These are phyloP conservation scores for Pardosa pseudoannulata DNA, from an alignment of 2,888 invertebrate genomes.

Conservation along the genomic window DNA sequence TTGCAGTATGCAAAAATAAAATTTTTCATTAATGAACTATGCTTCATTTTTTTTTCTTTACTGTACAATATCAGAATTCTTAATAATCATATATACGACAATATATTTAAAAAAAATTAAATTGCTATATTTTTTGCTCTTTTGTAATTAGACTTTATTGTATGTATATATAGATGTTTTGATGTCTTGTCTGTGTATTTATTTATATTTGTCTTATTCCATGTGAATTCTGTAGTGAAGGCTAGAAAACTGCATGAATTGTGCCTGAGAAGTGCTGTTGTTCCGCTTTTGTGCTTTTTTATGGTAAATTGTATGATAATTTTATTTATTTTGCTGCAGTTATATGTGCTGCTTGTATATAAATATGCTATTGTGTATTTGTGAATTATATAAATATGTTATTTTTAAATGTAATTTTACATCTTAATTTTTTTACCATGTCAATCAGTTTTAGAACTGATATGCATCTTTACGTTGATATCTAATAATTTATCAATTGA, in stretches of 20 bases:
- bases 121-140: not conserved
- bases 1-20: no score
- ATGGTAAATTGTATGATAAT: constrained; percentile 35
- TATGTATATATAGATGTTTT: constrained; percentile 1
- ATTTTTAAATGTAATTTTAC: not conserved
- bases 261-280: constrained; percentile 39
- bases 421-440: not conserved
- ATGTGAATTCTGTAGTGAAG: constrained; percentile 31
- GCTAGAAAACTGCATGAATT: constrained; percentile 54
- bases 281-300: constrained; percentile 51
- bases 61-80: no score
- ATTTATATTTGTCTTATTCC: constrained; percentile 11
- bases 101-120: no score
- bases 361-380: not conserved
- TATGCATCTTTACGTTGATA: not conserved
- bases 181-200: not conserved
- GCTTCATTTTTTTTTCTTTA: not conserved
- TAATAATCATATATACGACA: no score
- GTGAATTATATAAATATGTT: not conserved
- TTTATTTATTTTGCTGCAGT: constrained; percentile 50
- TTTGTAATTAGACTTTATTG: not conserved
- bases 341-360: constrained; percentile 12
- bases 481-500: no score
- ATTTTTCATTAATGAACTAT: no score
- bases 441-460: not conserved